phyloP scores from a whole-genome alignment of 2,888 invertebrate genomes.

The Tipula helvola region DNA sequence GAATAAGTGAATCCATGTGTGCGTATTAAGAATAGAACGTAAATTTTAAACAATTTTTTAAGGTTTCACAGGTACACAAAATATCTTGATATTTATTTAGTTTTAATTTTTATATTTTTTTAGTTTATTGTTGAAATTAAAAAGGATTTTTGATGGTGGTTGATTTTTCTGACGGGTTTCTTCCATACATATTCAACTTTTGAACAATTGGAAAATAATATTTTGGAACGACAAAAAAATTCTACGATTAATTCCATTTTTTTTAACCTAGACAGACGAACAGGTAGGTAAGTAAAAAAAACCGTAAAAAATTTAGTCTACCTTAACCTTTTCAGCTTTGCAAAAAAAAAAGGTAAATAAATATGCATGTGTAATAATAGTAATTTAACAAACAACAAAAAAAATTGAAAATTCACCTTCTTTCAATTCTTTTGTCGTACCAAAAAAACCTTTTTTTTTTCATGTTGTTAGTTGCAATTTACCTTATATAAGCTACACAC shows the following conservation, averaged over 20 bases:
- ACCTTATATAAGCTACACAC: neutral
- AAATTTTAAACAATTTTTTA: neutral
- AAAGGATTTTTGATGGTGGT: neutral
- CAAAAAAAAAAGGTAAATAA: neutral
- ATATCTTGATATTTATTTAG: neutral
- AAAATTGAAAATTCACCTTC: neutral
- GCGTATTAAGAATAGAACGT: too few relatives aligned
- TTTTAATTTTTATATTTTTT: neutral
- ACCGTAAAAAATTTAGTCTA: neutral
- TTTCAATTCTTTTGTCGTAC: neutral
- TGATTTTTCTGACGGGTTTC: neutral
- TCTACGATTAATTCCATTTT: neutral
- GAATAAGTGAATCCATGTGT: neutral
- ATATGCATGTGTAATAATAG: neutral
- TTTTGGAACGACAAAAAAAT: neutral
- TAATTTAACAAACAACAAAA: neutral
- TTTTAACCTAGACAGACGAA: neutral
- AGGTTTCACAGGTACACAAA: neutral
- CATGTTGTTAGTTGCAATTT: neutral
- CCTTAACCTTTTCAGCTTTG: neutral
- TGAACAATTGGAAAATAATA: neutral
- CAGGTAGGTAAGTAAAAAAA: neutral
- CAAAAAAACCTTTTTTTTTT: neutral
- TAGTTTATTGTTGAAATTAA: neutral
- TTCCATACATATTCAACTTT: neutral